Base-by-base conservation (phyloP, 2,888 invertebrate genomes). In the Rhamphomyia laevipes region DNA sequence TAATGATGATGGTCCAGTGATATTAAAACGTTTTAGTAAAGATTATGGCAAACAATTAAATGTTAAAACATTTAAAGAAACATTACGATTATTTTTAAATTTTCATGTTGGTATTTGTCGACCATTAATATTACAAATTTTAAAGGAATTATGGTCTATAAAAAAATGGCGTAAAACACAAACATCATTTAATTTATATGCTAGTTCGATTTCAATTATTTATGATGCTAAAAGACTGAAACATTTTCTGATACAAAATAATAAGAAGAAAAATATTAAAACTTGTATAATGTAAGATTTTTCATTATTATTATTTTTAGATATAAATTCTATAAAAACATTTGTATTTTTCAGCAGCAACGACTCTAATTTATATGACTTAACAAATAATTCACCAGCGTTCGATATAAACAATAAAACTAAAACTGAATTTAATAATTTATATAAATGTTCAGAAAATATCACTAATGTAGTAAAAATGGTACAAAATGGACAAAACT, bases 171-270 rank as follows among this genome's bases (percentile, higher is more conserved):
- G 86, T 54, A 74, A 79, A 21, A 72, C 69, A 10, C 87, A 89
- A 70, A 63, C 57, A 13, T 64, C 74, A 27, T 71, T 83, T 49
- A 75, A 80, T 16, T 80, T 95, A 57, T 90, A 83, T 66, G 79
- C 88, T 44, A 85, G 91, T 51, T 95, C 95, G 0, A 68, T 97
- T 52, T 74, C 97, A 57, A 78, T 97, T 51, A 81, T 86, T 5
- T 96, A 95, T 67, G 95, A 96, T 68, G 86, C 87, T 1, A 70
- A 76, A 53, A 64, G 75, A 38, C 68, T 84, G 21, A 27, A 27
- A 27, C 4, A 27, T 7, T 27, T 6, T 27, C 23, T 27, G 4
- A 27, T 27, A 27, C 23, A 27, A 9, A 27, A 27, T 27, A 27
- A 27, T 27, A 27, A 27, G 4, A 27, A 9, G 23, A 27, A 27